These are phyloP conservation scores for Pantala flavescens DNA, from an alignment of 1,140 invertebrate genomes.

Conservation along the genomic window DNA sequence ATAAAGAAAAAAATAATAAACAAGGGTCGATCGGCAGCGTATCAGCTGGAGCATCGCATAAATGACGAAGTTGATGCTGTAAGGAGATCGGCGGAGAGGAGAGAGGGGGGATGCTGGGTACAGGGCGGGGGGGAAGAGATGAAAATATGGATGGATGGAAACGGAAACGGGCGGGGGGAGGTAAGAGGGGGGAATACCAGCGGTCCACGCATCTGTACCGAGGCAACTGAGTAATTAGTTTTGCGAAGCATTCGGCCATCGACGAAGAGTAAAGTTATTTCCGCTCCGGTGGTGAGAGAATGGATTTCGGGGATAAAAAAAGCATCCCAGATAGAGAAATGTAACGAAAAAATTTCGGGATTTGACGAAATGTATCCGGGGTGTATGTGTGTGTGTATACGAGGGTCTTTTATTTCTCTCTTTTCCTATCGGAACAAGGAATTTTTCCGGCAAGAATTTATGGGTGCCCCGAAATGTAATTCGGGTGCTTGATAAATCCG, in stretches of 20 bases:
- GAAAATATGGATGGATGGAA: not conserved
- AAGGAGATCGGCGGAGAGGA: not conserved
- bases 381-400: too few species aligned
- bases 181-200: not conserved
- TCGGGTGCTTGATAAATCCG: too few species aligned
- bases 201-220: not conserved
- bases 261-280: slow-evolving; percentile 3
- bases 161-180: not conserved
- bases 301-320: slow-evolving; percentile 6
- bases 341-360: not conserved
- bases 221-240: not conserved
- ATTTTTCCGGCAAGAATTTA: too few species aligned
- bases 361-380: not conserved
- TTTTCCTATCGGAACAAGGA: too few species aligned
- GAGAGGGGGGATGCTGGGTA: not conserved
- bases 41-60: too few species aligned
- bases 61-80: not conserved
- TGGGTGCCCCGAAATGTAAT: too few species aligned
- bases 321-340: not conserved
- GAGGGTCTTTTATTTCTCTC: too few species aligned
- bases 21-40: too few species aligned
- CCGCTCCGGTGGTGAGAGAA: not conserved
- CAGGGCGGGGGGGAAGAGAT: not conserved
- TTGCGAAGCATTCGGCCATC: slow-evolving; percentile 3
- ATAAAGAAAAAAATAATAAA: too few species aligned